Conservation (phyloP, 2,888 invertebrate species). For the Napeogenes inachia region DNA sequence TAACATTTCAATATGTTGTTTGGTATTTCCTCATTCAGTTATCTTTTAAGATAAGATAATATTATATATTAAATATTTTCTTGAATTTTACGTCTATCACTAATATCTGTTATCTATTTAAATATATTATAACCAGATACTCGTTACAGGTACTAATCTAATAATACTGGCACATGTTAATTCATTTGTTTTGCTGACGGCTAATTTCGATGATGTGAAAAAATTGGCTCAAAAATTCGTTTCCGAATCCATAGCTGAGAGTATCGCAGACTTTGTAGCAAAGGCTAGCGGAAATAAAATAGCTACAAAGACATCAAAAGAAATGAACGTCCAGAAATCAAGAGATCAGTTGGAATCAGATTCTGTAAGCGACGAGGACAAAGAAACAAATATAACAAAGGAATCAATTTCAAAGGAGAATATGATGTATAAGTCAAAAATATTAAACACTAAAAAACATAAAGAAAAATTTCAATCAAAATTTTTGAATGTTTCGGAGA, state of each 20-base stretch:
- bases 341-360: constrained; percentile 10
- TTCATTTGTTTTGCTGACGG: constrained; percentile 48
- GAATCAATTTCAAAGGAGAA: constrained; percentile 11
- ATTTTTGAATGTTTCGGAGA: not conserved
- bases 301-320: constrained; percentile 28
- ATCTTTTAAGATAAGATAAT: too few species aligned
- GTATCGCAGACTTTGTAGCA: constrained; percentile 41
- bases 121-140: too few species aligned
- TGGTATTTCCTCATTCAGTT: too few species aligned
- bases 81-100: too few species aligned
- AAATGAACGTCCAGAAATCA: constrained; percentile 32
- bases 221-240: constrained; percentile 52
- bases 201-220: constrained; percentile 53
- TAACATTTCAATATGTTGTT: too few species aligned
- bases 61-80: too few species aligned
- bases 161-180: constrained; percentile 36
- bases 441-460: not conserved
- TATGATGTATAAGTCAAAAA: constrained; percentile 7
- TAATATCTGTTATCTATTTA: not conserved
- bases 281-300: constrained; percentile 29
- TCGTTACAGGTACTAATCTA: constrained; percentile 43
- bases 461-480: constrained; percentile 14
- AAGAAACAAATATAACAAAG: constrained; percentile 4
- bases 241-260: constrained; percentile 44
- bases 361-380: not conserved